Conservation (phyloP, 2,888 invertebrate species). For the Bibio marci region DNA sequence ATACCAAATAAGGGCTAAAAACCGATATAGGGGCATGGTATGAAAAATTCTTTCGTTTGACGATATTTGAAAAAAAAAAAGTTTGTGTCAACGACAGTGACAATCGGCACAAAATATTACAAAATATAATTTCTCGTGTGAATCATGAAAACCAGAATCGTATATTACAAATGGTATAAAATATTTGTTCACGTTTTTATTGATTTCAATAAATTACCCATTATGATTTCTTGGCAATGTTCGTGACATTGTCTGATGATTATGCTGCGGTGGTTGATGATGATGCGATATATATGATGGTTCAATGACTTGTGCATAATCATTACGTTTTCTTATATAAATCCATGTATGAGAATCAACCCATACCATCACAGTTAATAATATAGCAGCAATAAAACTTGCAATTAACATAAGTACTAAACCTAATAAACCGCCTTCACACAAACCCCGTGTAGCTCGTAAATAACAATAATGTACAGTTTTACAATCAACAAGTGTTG, state of each 20-base stretch:
- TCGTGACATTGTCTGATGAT: conserved; percentile 18
- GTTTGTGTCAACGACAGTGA: too few relatives aligned
- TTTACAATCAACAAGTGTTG: conserved; percentile 66
- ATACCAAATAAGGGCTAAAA: too few relatives aligned
- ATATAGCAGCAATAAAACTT: conserved; percentile 69
- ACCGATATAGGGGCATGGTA: too few relatives aligned
- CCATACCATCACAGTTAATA: conserved; percentile 84
- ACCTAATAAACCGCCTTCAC: conserved; percentile 68
- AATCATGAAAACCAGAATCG: too few relatives aligned
- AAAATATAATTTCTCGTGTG: too few relatives aligned
- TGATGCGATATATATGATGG: conserved; percentile 36
- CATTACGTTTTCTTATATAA: conserved; percentile 75
- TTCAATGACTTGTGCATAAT: conserved; percentile 69
- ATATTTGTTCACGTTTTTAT: too few relatives aligned
- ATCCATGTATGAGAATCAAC: conserved; percentile 96
- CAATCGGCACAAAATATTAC: too few relatives aligned
- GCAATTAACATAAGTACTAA: conserved; percentile 74
- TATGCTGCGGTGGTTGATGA: conserved; percentile 17
- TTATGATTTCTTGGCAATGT: conserved; percentile 32
- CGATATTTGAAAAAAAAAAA: too few relatives aligned
- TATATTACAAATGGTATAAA: too few relatives aligned
- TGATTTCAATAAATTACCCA: conserved; percentile 24
- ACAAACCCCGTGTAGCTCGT: conserved; percentile 60
- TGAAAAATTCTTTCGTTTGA: too few relatives aligned
- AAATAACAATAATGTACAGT: conserved; percentile 69